Base-by-base conservation (phyloP, 2,797 vertebrate genomes). In the Sebastiscus albofasciatus region DNA sequence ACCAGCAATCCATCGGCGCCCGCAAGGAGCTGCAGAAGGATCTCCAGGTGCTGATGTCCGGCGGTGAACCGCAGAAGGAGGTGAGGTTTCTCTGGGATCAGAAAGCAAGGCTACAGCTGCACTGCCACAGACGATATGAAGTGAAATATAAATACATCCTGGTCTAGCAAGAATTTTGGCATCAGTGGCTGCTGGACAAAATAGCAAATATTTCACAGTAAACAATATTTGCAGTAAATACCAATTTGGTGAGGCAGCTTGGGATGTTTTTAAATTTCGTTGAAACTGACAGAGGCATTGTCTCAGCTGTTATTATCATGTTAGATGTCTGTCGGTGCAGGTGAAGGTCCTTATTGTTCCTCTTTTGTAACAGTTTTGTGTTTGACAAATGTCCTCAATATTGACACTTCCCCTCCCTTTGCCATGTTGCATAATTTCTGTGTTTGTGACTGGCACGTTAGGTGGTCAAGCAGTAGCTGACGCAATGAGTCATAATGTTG, bases 21-120 rank as follows among this genome's bases (percentile, higher is more conserved):
- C 97, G 98, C 59, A 99, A 98, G 56, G 97, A 98, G 90, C 96
- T 99, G 78, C 98, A 98, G 90, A 99, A 99, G 75, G 98, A 99
- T 81, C 96, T 99, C 77, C 97, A 99, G 90, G 98, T 99, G 90
- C 97, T 97, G 94, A 98, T 99, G 96, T 95, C 96, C 3, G 96
- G 96, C 14, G 97, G 97, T 52, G 98, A 99, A 87, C 95, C 97
- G 0, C 97, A 98, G 91, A 99, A 97, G 93, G 98, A 99, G 82
- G 98, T 98, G 77, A 85, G 84, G 52, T 7, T 58, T 26, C 10
- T 27, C 54, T 55, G 54, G 52, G n/a, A 55, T 55, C 52, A 22
- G 10, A 22, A 24, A 20, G 16, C 49, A 52, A 52, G 0, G 20
- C 49, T 14, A 46, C 49, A 52, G 16, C 49, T 20, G 20, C 49